A percentile compares a stretch with the other conserved stretches of the same genome.
phyloP scores from a whole-genome alignment of 2,113 vertebrate species.

The Protobothrops flavoviridis region DNA sequence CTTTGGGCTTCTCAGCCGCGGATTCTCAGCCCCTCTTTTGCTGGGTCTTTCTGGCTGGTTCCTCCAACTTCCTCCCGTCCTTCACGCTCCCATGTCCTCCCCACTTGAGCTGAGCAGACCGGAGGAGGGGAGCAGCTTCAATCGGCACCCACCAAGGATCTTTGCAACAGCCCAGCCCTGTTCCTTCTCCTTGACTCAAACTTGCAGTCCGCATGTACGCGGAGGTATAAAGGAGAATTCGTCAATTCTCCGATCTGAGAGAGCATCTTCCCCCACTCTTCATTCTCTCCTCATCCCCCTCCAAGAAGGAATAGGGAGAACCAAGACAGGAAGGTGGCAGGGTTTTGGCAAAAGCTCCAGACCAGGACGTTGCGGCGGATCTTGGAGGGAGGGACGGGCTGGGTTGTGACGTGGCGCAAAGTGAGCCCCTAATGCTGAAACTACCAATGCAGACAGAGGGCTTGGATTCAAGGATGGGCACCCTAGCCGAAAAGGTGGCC shows the following conservation, averaged over 20 bases:
- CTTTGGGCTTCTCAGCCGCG: not conserved
- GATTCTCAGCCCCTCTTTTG: not conserved
- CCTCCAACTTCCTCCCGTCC: not conserved
- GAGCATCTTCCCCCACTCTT: not conserved
- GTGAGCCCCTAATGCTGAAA: not conserved
- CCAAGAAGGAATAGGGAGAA: not conserved
- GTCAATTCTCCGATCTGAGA: not conserved
- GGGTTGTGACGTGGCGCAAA: slow-evolving; percentile 25
- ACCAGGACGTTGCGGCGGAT: slow-evolving; percentile 19
- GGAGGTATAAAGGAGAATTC: not conserved
- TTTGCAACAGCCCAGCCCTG: not conserved
- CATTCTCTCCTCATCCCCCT: too few relatives aligned
- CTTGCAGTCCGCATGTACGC: not conserved
- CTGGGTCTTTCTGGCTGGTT: not conserved
- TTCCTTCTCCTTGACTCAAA: not conserved
- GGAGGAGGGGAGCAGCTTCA: not conserved
- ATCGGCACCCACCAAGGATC: not conserved
- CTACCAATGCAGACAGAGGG: slow-evolving; percentile 62
- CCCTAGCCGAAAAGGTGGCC: slow-evolving; percentile 45
- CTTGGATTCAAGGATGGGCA: slow-evolving; percentile 65
- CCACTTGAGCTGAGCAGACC: not conserved
- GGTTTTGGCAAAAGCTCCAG: slow-evolving; percentile 26
- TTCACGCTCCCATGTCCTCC: not conserved
- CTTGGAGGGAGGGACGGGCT: not conserved
- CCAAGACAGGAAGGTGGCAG: slow-evolving; percentile 15